Evolutionary conservation across 2,797 vertebrate genomes (phyloP), one percentile per base, ranked within the genome.

Genomic region (Micromesistius poutassou): DNA sequence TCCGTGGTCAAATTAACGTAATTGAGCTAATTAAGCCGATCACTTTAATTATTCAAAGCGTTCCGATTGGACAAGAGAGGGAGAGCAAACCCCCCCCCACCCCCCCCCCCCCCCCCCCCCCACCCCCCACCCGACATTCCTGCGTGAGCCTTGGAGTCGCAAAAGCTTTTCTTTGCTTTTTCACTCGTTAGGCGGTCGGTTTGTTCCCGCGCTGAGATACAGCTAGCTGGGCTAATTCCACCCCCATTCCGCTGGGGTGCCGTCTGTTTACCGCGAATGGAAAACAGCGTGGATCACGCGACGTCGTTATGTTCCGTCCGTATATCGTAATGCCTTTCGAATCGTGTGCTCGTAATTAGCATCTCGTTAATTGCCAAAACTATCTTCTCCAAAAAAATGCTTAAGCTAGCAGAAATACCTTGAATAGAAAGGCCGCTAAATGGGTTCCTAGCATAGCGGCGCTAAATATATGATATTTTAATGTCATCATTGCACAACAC

Each of bases 11-110:
- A 95, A 96, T 95, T 93, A 95, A 94, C 92, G 92, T 96, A 95
- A 95, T 95, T 95, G 94, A 95, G 95, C 94, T 95, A 95, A 96
- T 96, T 96, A 95, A 95, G 93, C 90, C 92, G 92, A 95, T 96
- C 95, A 94, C 91, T 95, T 96, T 95, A 95, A 96, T 95, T 95
- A 95, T 95, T 96, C 95, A 95, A 93, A 94, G 93, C 88, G 74
- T 85, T 94, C 93, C 89, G 92, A 95, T 95, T 95, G 95, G 94
- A 88, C 87, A 87, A 89, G 91, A 93, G 91, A 87, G 89, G 84
- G 91, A 91, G 90, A 86, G 85, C 87, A 82, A 83, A 82, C 89
- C 86, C 88, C 87, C 86, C 79, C 36, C 33, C 35, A 36, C 1
- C 19, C 1, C n/a, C 9, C 36, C 40, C 33, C 5, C 28, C 38